phyloP scores from a whole-genome alignment of 2,888 invertebrate species.

The Xylocampa areola region DNA sequence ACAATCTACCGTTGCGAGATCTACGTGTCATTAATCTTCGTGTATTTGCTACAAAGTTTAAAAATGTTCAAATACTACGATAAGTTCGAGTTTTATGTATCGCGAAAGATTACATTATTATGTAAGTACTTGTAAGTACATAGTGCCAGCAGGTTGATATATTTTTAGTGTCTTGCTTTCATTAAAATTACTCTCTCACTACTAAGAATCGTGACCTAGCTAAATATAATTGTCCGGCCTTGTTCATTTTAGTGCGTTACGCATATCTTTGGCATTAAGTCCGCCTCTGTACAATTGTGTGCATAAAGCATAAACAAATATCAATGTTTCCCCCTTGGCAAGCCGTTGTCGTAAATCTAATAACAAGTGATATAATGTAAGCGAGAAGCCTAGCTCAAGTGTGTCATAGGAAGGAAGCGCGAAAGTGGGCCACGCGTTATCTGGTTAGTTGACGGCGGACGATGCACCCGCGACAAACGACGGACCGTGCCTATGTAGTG shows the following conservation, averaged over 20 bases:
- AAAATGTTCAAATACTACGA: not conserved
- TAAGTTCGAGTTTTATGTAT: too few relatives aligned
- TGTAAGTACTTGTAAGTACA: too few relatives aligned
- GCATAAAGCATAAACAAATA: not conserved
- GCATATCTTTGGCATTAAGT: too few relatives aligned
- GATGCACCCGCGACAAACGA: constrained; percentile 64
- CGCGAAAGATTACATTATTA: not conserved
- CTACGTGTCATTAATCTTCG: not conserved
- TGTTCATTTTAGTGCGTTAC: too few relatives aligned
- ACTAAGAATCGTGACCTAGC: too few relatives aligned
- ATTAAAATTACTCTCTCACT: too few relatives aligned
- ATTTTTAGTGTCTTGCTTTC: too few relatives aligned
- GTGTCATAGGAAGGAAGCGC: constrained; percentile 80
- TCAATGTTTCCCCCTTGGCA: too few relatives aligned
- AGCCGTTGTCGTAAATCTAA: constrained; percentile 41
- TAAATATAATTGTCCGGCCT: too few relatives aligned
- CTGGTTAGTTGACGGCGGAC: constrained; percentile 77
- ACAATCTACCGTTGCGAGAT: constrained; percentile 2
- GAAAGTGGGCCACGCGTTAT: constrained; percentile 83
- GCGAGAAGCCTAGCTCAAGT: constrained; percentile 60
- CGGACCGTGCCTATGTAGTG: constrained; percentile 13
- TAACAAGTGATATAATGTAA: constrained; percentile 48
- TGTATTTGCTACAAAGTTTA: not conserved
- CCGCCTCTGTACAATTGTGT: too few relatives aligned
- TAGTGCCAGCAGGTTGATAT: too few relatives aligned